phyloP scores from a whole-genome alignment of 2,797 vertebrate species.

The Echeneis naucrates region DNA sequence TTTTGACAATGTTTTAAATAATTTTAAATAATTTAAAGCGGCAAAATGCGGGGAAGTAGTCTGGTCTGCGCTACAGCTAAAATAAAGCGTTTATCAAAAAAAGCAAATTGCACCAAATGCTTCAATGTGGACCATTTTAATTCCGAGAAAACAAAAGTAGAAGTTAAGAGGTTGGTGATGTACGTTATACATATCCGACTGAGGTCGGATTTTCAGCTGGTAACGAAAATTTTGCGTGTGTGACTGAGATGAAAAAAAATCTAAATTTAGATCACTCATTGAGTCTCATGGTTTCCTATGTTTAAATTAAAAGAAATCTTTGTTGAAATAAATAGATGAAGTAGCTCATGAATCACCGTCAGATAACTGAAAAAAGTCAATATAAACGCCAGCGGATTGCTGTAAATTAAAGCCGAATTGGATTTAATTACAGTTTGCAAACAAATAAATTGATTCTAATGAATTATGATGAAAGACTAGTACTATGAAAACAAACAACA shows the following conservation, averaged over 20 bases:
- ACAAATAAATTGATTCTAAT: background rate
- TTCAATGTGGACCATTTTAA: constrained; percentile 13
- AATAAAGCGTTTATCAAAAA: constrained; percentile 52
- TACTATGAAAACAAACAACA: background rate
- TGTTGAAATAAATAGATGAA: constrained; percentile 8
- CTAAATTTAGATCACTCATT: background rate
- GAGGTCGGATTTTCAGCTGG: constrained; percentile 36
- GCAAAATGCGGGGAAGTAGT: constrained; percentile 32
- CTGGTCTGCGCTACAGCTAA: constrained; percentile 57
- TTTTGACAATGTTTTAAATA: constrained; percentile 45
- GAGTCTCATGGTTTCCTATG: background rate
- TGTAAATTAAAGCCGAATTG: background rate
- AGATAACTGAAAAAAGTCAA: too few relatives aligned
- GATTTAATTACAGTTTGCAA: background rate
- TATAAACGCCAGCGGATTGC: too few relatives aligned
- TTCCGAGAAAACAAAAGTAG: background rate
- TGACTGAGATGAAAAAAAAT: background rate
- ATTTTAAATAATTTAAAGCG: constrained; percentile 52
- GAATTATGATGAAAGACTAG: too few relatives aligned
- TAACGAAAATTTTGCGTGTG: constrained; percentile 37
- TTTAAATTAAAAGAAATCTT: background rate
- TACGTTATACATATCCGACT: constrained; percentile 56
- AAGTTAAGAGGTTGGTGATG: constrained; percentile 9
- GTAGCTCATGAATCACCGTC: constrained; percentile 68
- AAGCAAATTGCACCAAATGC: background rate